Conservation (phyloP, 2,888 invertebrate genomes). For the Micoletzkya japonica region DNA sequence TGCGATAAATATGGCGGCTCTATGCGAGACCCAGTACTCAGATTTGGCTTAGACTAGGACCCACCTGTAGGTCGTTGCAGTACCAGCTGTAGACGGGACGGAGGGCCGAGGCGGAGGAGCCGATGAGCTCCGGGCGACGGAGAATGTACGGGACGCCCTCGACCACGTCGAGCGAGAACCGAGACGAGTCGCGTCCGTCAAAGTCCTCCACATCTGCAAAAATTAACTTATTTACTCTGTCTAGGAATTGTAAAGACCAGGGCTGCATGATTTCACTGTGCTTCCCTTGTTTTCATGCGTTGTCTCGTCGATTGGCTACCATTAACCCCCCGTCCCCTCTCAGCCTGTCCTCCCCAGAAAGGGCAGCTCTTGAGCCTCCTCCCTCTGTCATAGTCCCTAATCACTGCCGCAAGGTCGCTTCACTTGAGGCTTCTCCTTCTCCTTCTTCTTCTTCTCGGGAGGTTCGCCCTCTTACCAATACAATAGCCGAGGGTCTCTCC, state of each 20-base stretch:
- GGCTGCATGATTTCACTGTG: too few relatives aligned
- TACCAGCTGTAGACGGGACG: slow-evolving; percentile 24
- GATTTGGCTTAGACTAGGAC: too few relatives aligned
- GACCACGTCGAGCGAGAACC: not conserved
- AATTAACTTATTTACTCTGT: too few relatives aligned
- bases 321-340: not conserved
- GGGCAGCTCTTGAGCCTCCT: not conserved
- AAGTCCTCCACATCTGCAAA: slow-evolving; percentile 24
- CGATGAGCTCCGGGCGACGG: slow-evolving; percentile 14
- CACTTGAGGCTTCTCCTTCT: too few relatives aligned
- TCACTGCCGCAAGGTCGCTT: not conserved
- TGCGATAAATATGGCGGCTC: too few relatives aligned
- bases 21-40: too few relatives aligned
- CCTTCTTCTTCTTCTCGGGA: too few relatives aligned
- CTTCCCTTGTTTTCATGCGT: too few relatives aligned
- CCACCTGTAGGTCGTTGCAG: slow-evolving; percentile 25
- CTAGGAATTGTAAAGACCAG: too few relatives aligned
- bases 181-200: not conserved
- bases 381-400: slow-evolving; percentile 9
- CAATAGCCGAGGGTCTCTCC: too few relatives aligned
- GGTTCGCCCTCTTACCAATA: too few relatives aligned
- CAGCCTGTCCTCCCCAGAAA: not conserved
- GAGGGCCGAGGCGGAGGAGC: not conserved
- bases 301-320: not conserved
- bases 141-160: slow-evolving; percentile 13